A percentile compares a stretch with the other conserved stretches of the same genome.
Evolutionary conservation across 2,797 vertebrate species (phyloP).

Genomic region (Vespertilio murinus): DNA sequence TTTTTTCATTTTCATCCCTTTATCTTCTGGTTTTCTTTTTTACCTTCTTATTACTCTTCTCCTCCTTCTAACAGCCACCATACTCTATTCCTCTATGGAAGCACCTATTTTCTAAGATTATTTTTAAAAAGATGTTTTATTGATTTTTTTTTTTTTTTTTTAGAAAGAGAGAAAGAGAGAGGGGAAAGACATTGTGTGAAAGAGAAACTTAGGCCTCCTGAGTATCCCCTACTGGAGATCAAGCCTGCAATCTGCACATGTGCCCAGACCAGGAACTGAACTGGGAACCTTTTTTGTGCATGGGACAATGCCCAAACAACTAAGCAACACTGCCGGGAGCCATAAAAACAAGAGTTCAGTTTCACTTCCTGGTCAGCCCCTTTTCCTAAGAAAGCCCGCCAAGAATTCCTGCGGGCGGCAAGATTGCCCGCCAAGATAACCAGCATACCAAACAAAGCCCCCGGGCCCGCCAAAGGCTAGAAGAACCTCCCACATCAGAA

Average conservation of each 20-base stretch:
- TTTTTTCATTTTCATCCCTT: constrained; percentile 49
- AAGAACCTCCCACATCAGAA: too few relatives aligned
- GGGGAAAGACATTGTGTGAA: background rate
- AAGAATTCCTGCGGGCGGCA: too few relatives aligned
- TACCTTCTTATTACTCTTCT: background rate
- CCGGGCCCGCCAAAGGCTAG: too few relatives aligned
- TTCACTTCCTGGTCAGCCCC: too few relatives aligned
- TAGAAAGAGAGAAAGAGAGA: background rate
- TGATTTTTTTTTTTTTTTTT: background rate
- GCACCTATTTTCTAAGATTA: constrained; percentile 21
- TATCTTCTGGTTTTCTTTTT: constrained; percentile 49
- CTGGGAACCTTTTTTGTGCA: background rate
- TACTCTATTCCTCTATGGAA: background rate
- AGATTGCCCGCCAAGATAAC: too few relatives aligned
- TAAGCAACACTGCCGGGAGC: background rate
- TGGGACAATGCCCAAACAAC: background rate
- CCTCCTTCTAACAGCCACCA: constrained; percentile 26
- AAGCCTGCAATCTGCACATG: background rate
- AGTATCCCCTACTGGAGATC: background rate
- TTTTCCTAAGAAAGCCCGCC: too few relatives aligned
- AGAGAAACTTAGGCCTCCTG: background rate
- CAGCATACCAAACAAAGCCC: too few relatives aligned
- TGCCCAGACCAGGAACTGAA: background rate
- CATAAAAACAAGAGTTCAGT: too few relatives aligned
- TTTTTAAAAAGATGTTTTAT: background rate